Evolutionary conservation across 1,140 invertebrate species (phyloP).

Genomic region (Hetaerina americana): DNA sequence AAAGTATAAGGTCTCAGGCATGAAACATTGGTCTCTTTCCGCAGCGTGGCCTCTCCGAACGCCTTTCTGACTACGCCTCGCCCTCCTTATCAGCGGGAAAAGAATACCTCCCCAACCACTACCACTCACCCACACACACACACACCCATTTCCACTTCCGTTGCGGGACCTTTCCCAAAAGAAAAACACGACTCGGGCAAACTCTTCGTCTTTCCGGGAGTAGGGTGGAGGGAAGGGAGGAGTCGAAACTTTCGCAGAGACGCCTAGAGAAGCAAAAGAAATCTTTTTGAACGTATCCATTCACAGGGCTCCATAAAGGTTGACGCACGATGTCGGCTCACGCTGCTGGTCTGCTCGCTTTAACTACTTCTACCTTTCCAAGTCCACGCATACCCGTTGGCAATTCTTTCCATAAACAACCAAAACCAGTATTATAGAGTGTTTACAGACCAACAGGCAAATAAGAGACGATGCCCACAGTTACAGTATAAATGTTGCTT

Average conservation of each 20-base stretch:
- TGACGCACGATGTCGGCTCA: no score
- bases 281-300: neutral
- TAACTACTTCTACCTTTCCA: no score
- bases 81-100: neutral
- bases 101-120: neutral
- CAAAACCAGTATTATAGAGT: no score
- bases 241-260: neutral
- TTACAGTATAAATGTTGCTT: no score
- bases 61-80: neutral
- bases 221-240: no score
- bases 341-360: no score
- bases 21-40: no score
- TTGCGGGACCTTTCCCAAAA: neutral
- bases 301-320: neutral
- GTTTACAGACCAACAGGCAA: no score
- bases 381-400: no score
- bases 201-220: neutral
- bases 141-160: neutral
- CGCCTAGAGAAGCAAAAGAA: neutral
- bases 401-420: no score
- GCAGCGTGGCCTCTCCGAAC: neutral
- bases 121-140: neutral
- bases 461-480: no score
- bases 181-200: neutral
- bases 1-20: no score